Evolutionary conservation across 2,797 vertebrate species (phyloP), one percentile per base, ranked within the genome.

Genomic region (Acanthis flammea): DNA sequence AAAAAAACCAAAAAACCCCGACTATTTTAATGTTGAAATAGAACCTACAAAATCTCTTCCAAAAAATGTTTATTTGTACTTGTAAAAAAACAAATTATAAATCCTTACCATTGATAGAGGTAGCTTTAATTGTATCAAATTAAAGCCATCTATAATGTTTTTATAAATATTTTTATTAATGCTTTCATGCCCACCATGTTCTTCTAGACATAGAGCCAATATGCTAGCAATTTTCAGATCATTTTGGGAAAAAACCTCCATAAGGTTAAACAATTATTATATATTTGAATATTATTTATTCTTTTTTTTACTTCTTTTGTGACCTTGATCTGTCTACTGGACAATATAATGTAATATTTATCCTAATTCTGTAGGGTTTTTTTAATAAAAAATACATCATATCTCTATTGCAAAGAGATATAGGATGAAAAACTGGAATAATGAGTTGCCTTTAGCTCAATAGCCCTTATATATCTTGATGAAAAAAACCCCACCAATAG

Each of bases 401-500:
- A 82, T 63, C 19, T 77, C 63, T 66, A 30, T 89, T 61, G 35
- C 9, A 82, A 81, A 63, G 27, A 77, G 7, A 37, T 44, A 35
- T 6, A 53, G 54, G 24, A 68, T 77, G 14, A 51, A 75, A 77
- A 80, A 27, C 12, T 31, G 14, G 65, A 92, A 65, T 63, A 79
- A 77, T 72, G 25, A 65, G 5, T 48, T 70, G 12, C 7, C 27
- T 66, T 81, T 70, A 78, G 5, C 16, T 66, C 31, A 65, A 31
- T 37, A 41, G 72, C 33, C 6, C 7, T 65, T 62, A n/a, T 35
- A 17, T 30, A 33, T 55, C 14, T 58, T 86, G 12, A 70, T 90
- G 44, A 30, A 19, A 0, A 54, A 23, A 55, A 0, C 0, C 0
- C 3, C 21, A 23, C 5, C 35, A 50, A n/a, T n/a, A 3, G 4